phyloP scores from a whole-genome alignment of 2,888 invertebrate species.

The Eulithis prunata region DNA sequence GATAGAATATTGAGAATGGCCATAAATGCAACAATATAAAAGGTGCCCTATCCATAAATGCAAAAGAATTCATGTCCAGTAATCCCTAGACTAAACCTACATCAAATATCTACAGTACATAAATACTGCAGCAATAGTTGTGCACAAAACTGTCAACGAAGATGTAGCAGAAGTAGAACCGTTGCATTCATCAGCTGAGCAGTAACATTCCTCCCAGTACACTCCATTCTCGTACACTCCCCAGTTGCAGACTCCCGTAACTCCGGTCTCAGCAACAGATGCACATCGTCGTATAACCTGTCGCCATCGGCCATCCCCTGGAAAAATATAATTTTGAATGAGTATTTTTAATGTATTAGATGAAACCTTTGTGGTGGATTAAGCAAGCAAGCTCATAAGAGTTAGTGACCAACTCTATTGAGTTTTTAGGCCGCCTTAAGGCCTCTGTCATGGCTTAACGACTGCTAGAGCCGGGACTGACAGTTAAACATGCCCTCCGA shows the following conservation, averaged over 20 bases:
- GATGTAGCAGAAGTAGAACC: slow-evolving; percentile 54
- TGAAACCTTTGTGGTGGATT: too few species aligned
- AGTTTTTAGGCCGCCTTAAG: too few species aligned
- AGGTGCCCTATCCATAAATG: neutral
- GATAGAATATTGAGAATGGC: too few species aligned
- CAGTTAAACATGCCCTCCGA: too few species aligned
- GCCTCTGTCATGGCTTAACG: too few species aligned
- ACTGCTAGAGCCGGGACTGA: too few species aligned
- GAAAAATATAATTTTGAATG: neutral
- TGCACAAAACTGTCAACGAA: slow-evolving; percentile 51
- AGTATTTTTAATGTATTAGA: neutral
- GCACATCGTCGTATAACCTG: slow-evolving; percentile 96
- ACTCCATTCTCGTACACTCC: slow-evolving; percentile 97
- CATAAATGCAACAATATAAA: neutral
- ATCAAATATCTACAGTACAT: slow-evolving; percentile 14
- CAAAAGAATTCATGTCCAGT: slow-evolving; percentile 10
- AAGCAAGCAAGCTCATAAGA: too few species aligned
- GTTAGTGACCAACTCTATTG: too few species aligned
- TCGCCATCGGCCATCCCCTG: slow-evolving; percentile 98
- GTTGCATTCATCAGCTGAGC: slow-evolving; percentile 96
- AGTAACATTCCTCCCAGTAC: slow-evolving; percentile 99
- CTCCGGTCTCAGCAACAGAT: slow-evolving; percentile 95
- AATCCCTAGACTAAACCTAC: slow-evolving; percentile 7
- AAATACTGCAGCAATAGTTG: slow-evolving; percentile 25
- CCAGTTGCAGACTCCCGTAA: slow-evolving; percentile 98